A percentile compares a stretch with the other conserved stretches of the same genome.
Conservation (phyloP, 1,140 invertebrate genomes). For the Dryas iulia region DNA sequence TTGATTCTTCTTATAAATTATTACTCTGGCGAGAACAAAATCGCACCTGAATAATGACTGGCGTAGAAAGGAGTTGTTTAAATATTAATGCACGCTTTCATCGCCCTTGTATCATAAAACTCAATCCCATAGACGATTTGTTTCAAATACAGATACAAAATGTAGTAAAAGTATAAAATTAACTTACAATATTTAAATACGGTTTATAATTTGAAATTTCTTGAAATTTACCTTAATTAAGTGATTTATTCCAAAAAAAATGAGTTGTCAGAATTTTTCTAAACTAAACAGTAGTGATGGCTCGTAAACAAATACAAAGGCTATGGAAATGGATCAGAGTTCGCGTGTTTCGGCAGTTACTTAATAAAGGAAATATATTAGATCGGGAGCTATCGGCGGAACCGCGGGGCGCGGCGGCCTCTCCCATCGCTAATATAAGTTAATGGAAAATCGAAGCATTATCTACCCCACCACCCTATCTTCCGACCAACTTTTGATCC, state of each 20-base stretch:
- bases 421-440: conserved; percentile 75
- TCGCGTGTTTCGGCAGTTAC: conserved; percentile 72
- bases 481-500: conserved; percentile 73
- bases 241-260: not conserved
- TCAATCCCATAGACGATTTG: not conserved
- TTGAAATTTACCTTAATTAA: no score
- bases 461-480: conserved; percentile 51
- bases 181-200: not conserved
- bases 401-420: conserved; percentile 62
- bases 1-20: not conserved
- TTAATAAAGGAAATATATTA: conserved; percentile 76
- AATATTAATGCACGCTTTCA: not conserved
- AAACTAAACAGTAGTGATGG: conserved; percentile 49
- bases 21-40: not conserved
- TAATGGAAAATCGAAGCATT: conserved; percentile 79
- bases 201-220: not conserved
- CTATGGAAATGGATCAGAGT: conserved; percentile 75
- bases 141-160: not conserved
- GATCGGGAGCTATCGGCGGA: conserved; percentile 57
- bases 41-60: not conserved
- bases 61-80: not conserved
- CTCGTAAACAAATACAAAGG: conserved; percentile 63
- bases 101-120: not conserved
- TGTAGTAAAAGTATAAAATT: not conserved
- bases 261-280: not conserved